Conservation (phyloP, 1,140 invertebrate genomes). For the Diprion similis region DNA sequence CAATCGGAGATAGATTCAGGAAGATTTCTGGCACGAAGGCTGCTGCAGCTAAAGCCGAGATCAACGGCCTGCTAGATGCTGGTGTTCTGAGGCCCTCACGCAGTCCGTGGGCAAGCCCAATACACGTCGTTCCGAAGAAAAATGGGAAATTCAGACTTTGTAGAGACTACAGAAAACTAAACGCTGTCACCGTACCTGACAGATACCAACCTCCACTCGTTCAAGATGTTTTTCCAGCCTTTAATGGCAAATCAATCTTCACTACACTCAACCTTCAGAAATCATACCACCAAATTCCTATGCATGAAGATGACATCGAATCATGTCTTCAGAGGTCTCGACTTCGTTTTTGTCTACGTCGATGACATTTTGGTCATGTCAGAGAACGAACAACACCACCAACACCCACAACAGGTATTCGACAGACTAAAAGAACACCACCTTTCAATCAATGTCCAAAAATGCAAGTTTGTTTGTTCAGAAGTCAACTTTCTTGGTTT, state of each 20-base stretch:
- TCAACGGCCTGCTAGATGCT: conserved; percentile 35
- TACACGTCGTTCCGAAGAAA: conserved; percentile 54
- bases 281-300: conserved; percentile 56
- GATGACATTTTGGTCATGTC: too few relatives aligned
- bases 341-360: too few relatives aligned
- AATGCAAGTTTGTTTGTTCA: conserved; percentile 51
- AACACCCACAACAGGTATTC: conserved; percentile 34
- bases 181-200: conserved; percentile 46
- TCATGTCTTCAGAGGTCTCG: too few relatives aligned
- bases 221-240: conserved; percentile 37
- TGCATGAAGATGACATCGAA: conserved; percentile 32
- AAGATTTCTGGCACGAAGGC: conserved; percentile 34
- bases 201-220: conserved; percentile 43
- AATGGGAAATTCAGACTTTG: conserved; percentile 45
- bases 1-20: conserved; percentile 30
- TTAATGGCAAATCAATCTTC: conserved; percentile 49
- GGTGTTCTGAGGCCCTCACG: conserved; percentile 41
- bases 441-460: conserved; percentile 55
- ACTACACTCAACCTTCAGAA: conserved; percentile 51
- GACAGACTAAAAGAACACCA: conserved; percentile 43
- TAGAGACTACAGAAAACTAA: conserved; percentile 52
- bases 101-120: conserved; percentile 51
- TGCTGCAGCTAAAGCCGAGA: conserved; percentile 30
- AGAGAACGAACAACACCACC: too few relatives aligned
- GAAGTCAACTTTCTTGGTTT: conserved; percentile 51